phyloP scores from a whole-genome alignment of 2,113 vertebrate species.

The Bubo bubo region DNA sequence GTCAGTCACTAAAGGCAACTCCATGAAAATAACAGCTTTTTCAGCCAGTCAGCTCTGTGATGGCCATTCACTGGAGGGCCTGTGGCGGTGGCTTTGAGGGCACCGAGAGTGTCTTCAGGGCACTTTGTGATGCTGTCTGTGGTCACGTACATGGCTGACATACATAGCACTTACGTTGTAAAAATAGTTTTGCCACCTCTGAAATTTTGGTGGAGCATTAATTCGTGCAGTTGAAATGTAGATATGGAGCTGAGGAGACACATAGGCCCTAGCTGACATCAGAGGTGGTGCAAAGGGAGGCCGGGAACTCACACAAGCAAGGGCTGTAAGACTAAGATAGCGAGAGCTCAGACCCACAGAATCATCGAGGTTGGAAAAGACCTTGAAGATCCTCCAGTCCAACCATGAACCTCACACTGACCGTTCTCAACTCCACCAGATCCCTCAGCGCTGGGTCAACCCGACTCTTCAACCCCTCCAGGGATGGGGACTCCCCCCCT shows the following conservation, averaged over 20 bases:
- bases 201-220: neutral
- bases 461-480: too few relatives aligned
- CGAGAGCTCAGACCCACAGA: neutral
- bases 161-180: fast-evolving
- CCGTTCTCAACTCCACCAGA: too few relatives aligned
- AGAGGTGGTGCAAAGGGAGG: neutral
- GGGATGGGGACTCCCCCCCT: too few relatives aligned
- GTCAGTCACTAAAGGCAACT: neutral
- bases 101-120: neutral
- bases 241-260: neutral
- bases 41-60: neutral
- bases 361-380: too few relatives aligned
- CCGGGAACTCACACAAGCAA: fast-evolving
- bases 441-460: too few relatives aligned
- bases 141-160: fast-evolving
- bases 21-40: neutral
- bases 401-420: too few relatives aligned
- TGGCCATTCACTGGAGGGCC: neutral
- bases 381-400: too few relatives aligned
- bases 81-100: neutral
- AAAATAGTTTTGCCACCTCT: neutral
- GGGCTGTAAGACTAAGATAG: neutral
- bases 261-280: neutral
- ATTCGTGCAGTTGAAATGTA: neutral
- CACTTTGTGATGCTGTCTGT: neutral